Evolutionary conservation across 1,140 invertebrate species (phyloP), one percentile per base, ranked within the genome.

Genomic region (Bombyx mandarina): DNA sequence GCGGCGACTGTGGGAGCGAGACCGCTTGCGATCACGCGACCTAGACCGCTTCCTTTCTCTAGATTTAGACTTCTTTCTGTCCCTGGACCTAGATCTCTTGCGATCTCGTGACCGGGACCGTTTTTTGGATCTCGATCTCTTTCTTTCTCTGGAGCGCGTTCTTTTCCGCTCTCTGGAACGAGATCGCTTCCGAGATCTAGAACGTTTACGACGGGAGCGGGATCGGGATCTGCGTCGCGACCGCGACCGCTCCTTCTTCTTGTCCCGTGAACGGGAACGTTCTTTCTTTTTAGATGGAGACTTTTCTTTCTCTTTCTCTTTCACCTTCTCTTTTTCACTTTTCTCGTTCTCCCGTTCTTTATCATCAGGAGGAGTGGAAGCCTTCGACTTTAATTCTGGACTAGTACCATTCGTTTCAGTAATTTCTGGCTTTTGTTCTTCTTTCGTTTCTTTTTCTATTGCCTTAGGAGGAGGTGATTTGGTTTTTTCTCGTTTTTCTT

Each of bases 271-370:
- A 65, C 81, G 70, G 18, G 85, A 82, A 50, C 83, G 63, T 43
- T 88, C 84, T 6, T 84, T 89, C 45, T 90, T 87, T 73, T 88
- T 91, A 22, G 88, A 88, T 3, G 89, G 89, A 6, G 90, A 91
- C 35, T 77, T 79, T 5, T 80, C 77, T 58, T 74, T 79, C 7
- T 73, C 73, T 57, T 69, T 69, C 48, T 73, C 75, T 47, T 80
- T 72, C 1, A 72, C 71, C 26, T 35, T 35, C 26, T 35, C 26
- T 35, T 35, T 35, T 35, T 35, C 26, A 35, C 26, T 35, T 43
- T 79, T 74, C 45, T 69, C 70, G 26, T 60, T 58, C 54, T 71
- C 68, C 45, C 75, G 77, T 44, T 81, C 75, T 47, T 79, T 80
- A 52, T 82, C 78, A 42, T 83, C 82, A 18, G 68, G 71, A 8